These are phyloP conservation scores for Gallinago undulata DNA, from an alignment of 2,113 vertebrate genomes.

Conservation along the genomic window DNA sequence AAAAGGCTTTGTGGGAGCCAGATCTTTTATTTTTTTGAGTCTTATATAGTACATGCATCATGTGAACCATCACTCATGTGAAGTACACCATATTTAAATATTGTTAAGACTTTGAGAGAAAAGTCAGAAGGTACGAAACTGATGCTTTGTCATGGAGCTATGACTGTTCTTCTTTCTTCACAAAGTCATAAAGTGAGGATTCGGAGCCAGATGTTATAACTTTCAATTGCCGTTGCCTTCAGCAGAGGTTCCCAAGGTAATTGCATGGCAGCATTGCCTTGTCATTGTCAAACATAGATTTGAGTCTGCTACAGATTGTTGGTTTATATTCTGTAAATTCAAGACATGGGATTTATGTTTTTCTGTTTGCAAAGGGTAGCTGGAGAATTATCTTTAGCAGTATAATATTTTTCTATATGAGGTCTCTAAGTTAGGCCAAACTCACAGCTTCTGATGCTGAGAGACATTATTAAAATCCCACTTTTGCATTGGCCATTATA, in stretches of 20 bases:
- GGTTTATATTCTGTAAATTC: background rate
- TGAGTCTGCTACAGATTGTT: background rate
- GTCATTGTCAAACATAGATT: background rate
- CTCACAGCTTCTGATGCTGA: background rate
- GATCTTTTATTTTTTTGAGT: background rate
- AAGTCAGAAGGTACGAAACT: background rate
- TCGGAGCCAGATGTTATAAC: background rate
- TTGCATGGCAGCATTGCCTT: background rate
- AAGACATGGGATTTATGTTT: background rate
- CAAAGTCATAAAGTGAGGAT: background rate
- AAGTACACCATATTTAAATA: background rate
- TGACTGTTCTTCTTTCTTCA: background rate
- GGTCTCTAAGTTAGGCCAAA: background rate
- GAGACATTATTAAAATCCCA: background rate
- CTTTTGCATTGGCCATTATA: background rate
- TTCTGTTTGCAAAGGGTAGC: background rate
- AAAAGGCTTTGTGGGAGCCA: background rate
- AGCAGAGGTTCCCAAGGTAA: background rate
- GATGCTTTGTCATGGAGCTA: background rate
- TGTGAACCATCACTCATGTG: background rate
- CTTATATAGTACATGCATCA: background rate
- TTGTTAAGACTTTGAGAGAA: background rate
- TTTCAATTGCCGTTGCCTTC: background rate
- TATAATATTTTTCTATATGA: background rate
- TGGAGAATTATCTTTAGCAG: background rate